phyloP scores from a whole-genome alignment of 2,888 invertebrate genomes.

The Thymelicus sylvestris region DNA sequence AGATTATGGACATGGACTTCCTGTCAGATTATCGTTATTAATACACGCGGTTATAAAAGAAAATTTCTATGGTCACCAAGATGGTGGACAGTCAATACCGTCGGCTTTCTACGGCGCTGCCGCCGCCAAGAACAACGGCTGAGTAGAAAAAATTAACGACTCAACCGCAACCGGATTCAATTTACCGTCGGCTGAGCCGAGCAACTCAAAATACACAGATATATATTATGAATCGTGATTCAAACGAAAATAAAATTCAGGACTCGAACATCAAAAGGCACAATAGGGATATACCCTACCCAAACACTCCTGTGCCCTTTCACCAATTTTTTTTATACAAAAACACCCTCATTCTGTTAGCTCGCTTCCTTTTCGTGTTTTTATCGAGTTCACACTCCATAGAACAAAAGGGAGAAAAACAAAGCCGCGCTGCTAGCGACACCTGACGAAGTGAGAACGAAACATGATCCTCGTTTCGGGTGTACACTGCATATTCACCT shows the following conservation, averaged over 20 bases:
- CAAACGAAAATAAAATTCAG: constrained; percentile 46
- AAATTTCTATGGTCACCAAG: constrained; percentile 33
- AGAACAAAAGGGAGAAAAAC: constrained; percentile 80
- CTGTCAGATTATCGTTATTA: constrained; percentile 35
- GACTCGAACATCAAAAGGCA: constrained; percentile 43
- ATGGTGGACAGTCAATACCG: constrained; percentile 30
- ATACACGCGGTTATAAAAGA: constrained; percentile 31
- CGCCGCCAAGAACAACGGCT: constrained; percentile 3
- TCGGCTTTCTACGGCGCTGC: constrained; percentile 10
- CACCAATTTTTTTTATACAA: constrained; percentile 50
- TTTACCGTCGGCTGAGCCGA: constrained; percentile 62
- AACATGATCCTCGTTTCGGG: constrained; percentile 67
- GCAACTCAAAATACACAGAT: constrained; percentile 35
- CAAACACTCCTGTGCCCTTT: constrained; percentile 51
- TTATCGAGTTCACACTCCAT: constrained; percentile 78
- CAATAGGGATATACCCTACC: constrained; percentile 46
- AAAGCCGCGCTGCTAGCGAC: constrained; percentile 78
- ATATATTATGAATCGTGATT: constrained; percentile 45
- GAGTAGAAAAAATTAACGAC: constrained; percentile 33
- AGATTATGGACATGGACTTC: constrained; percentile 23
- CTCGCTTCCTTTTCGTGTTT: constrained; percentile 72
- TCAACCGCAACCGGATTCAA: constrained; percentile 51
- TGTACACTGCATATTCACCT: constrained; percentile 39
- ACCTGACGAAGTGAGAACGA: constrained; percentile 82
- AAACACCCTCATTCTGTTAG: constrained; percentile 64